These are phyloP conservation scores for Typhlichthys subterraneus DNA, from an alignment of 2,797 vertebrate species.

Conservation along the genomic window DNA sequence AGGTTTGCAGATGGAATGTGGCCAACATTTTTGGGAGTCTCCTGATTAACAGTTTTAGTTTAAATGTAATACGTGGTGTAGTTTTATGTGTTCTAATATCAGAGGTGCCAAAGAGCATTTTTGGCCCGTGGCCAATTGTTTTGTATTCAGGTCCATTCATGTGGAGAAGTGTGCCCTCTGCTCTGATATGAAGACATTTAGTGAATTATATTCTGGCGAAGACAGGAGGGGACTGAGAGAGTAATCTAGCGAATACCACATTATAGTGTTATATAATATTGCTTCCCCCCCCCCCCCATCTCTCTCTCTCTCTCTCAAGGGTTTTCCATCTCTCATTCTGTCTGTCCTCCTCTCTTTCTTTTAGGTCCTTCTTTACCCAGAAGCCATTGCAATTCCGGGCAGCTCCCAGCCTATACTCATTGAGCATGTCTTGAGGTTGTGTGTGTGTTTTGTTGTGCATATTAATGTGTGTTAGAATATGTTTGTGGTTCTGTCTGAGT, in stretches of 20 bases:
- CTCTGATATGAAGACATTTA: background rate
- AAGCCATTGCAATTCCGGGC: conserved; percentile 37
- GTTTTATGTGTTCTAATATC: background rate
- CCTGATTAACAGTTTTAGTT: background rate
- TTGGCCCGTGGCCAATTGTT: background rate
- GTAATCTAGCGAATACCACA: background rate
- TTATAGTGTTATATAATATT: background rate
- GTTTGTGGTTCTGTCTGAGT: background rate
- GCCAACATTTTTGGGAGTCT: no score
- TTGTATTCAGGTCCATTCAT: background rate
- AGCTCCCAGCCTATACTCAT: conserved; percentile 29
- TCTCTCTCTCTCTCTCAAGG: conserved; percentile 21
- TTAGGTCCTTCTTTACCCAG: conserved; percentile 35
- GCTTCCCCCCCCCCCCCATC: background rate
- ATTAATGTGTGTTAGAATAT: background rate
- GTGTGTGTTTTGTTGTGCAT: background rate
- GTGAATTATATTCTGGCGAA: background rate
- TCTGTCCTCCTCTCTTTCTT: conserved; percentile 39
- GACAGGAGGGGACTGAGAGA: background rate
- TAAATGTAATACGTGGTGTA: background rate
- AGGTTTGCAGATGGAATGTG: no score
- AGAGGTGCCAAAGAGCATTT: background rate
- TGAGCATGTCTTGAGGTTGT: conserved; percentile 1
- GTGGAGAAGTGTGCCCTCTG: background rate
- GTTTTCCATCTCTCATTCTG: conserved; percentile 37